Evolutionary conservation across 2,888 invertebrate genomes (phyloP), one percentile per base, ranked within the genome.

Genomic region (Cylindroiulus punctatus): DNA sequence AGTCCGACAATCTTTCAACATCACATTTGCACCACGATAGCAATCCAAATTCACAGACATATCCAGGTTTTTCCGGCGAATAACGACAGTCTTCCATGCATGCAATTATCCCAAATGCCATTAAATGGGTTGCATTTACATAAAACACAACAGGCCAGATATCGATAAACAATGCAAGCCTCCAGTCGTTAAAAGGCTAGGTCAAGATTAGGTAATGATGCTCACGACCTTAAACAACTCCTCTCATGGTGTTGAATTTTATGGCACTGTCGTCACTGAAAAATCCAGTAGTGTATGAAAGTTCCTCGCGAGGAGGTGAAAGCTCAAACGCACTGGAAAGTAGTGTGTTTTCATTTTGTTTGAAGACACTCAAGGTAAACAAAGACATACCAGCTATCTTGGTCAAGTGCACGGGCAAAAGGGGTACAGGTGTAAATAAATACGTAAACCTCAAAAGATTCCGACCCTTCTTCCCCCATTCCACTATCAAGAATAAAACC

Each of bases 151-250:
- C 22, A 26, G 57, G 22, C 12, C 22, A 65, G 57, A 22, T 65
- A 22, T 22, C 57, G 57, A 65, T 65, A 65, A 65, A 65, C 57
- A 65, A 65, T 65, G 57, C 57, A 65, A 22, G 22, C 52, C 52
- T n/a, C 4, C 19, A 52, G 26, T 22, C 22, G 22, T 65, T n/a
- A 12, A 65, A 65, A 22, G 57, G 57, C 22, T 65, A 65, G 57
- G 57, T 65, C 57, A 65, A 65, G 57, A 65, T 65, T 65, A 65
- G 57, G 22, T 22, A 65, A 65, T 10, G 22, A 22, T 5, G 57
- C 57, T 65, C 57, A 65, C 57, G 22, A 22, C 57, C 57, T 65
- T 65, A 65, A 65, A 22, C 22, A 8, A 65, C 26, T 10, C 57
- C 22, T 65, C 8, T 5, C 57, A 22, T n/a, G 7, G 5, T 65